Base-by-base conservation (phyloP, 2,888 invertebrate species). In the Biston betularia region DNA sequence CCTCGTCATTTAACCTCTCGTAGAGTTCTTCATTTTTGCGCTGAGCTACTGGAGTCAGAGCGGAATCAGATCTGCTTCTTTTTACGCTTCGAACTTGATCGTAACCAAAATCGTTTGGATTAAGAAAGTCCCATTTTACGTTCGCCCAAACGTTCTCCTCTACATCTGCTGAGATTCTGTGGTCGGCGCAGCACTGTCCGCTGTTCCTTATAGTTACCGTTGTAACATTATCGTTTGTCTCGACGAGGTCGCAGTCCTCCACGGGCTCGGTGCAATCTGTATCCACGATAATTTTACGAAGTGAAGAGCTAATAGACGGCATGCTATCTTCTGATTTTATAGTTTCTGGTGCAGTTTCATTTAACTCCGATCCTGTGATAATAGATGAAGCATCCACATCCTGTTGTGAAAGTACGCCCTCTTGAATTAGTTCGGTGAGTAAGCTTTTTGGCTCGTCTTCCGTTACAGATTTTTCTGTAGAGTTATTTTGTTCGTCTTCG, bases 131-230 rank as follows among this genome's bases (percentile, higher is more conserved):
- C 94, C 94, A 94, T 61, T 82, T 83, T 8, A 94, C 92, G 71
- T 92, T 93, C 46, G 93, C 90, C 93, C 93, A 94, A 34, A 94
- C 92, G 69, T 93, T 94, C 56, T 93, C 92, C 24, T 86, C 87
- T 48, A 85, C 84, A 74, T 93, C 92, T 48, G 92, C 91, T 7
- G 93, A 93, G 82, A 93, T 92, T 75, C 93, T 88, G 73, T 94
- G 93, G 72, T 94, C 93, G 12, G 81, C 82, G 70, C 93, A 94
- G 75, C 93, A 94, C 73, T 93, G 92, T 1, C 89, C 87, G 42
- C 89, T 77, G 65, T 83, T 89, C 76, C 86, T 89, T 68, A 92
- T 87, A 46, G 89, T 89, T 46, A 92, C 89, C 62, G 88, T 92
- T 44, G 91, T 90, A 12, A 90, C 81, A 79, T 92, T 91, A 75